Conservation (phyloP, 2,888 invertebrate genomes). For the Thymelicus sylvestris region DNA sequence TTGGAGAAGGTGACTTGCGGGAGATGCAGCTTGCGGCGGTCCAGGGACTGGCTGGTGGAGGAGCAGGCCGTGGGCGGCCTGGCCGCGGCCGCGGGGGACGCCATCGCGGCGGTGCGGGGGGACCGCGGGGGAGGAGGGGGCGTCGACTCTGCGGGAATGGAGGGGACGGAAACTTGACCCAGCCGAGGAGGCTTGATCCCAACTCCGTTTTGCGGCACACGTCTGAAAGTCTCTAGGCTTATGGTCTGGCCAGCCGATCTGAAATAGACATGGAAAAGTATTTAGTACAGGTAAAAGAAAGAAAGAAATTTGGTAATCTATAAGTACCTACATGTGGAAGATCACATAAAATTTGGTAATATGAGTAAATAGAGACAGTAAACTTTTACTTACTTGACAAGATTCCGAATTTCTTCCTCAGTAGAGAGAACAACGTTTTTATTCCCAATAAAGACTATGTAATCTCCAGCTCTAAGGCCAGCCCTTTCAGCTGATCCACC, state of each 20-base stretch:
- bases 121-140: slow-evolving; percentile 75
- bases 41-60: slow-evolving; percentile 85
- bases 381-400: slow-evolving; percentile 86
- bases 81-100: slow-evolving; percentile 72
- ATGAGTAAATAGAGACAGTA: no score
- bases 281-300: neutral
- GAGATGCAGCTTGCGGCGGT: slow-evolving; percentile 88
- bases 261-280: slow-evolving; percentile 42
- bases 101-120: slow-evolving; percentile 63
- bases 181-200: slow-evolving; percentile 62
- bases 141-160: slow-evolving; percentile 64
- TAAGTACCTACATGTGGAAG: no score
- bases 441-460: slow-evolving; percentile 94
- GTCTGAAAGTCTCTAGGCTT: slow-evolving; percentile 89
- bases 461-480: slow-evolving; percentile 93
- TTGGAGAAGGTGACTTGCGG: slow-evolving; percentile 94
- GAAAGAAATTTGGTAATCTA: no score
- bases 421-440: slow-evolving; percentile 94
- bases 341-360: no score
- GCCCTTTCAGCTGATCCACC: slow-evolving; percentile 93
- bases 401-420: slow-evolving; percentile 86
- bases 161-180: slow-evolving; percentile 62
- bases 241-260: slow-evolving; percentile 89
- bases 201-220: slow-evolving; percentile 77
- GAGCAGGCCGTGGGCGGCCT: slow-evolving; percentile 90